Evolutionary conservation across 2,888 invertebrate species (phyloP).

Genomic region (Lutraria lutraria): DNA sequence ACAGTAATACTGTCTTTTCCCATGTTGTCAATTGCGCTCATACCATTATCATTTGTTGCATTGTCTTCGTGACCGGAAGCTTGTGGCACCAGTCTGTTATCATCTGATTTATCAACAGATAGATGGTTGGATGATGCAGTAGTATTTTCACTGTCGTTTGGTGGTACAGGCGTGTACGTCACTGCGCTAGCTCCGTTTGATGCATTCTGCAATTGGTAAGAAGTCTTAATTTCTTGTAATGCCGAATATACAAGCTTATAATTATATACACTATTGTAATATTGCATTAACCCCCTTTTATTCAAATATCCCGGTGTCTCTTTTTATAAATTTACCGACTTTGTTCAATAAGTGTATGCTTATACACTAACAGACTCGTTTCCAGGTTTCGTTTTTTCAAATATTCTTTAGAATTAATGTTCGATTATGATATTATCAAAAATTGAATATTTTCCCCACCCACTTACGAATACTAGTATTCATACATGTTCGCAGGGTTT

Average conservation of each 20-base stretch:
- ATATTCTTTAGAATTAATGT: too few species aligned
- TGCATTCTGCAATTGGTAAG: background rate
- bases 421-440: too few species aligned
- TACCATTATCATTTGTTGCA: background rate
- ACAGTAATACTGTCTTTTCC: constrained; percentile 27
- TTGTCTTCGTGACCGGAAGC: background rate
- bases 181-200: background rate
- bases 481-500: background rate
- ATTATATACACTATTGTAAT: background rate
- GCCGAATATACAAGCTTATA: background rate
- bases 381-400: background rate
- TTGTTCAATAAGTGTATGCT: background rate
- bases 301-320: background rate
- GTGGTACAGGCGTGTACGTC: background rate
- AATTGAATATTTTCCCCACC: background rate
- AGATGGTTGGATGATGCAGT: background rate
- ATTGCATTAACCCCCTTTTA: background rate
- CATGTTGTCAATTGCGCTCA: constrained; percentile 26
- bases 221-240: background rate
- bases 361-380: background rate
- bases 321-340: background rate
- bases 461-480: background rate
- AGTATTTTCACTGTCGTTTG: background rate
- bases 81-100: background rate
- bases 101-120: background rate